Evolutionary conservation across 2,113 vertebrate genomes (phyloP).

Genomic region (Arothron firmamentum): DNA sequence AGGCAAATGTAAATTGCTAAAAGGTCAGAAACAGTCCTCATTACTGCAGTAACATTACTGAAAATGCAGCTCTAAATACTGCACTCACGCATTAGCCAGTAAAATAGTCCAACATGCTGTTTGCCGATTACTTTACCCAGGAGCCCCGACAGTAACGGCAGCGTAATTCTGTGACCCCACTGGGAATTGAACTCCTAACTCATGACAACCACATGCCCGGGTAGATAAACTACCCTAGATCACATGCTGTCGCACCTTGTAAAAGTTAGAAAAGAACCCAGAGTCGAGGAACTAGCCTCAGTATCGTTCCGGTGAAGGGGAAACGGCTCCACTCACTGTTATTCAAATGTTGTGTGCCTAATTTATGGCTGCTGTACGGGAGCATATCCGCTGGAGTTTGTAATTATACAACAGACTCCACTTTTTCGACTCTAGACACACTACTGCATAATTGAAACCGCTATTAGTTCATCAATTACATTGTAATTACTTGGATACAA

Average conservation of each 20-base stretch:
- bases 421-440: constrained; percentile 46
- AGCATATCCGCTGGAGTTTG: constrained; percentile 66
- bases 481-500: constrained; percentile 63
- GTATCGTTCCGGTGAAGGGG: constrained; percentile 1
- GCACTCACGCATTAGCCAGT: constrained; percentile 14
- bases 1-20: constrained; percentile 8
- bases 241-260: constrained; percentile 26
- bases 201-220: constrained; percentile 31
- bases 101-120: constrained; percentile 40
- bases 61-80: constrained; percentile 18
- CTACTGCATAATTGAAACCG: constrained; percentile 69
- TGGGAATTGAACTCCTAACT: constrained; percentile 50
- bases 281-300: constrained; percentile 10
- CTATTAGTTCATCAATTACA: constrained; percentile 71
- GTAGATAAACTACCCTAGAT: constrained; percentile 9
- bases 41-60: neutral
- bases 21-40: constrained; percentile 13
- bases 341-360: constrained; percentile 60
- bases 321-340: constrained; percentile 32
- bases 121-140: constrained; percentile 47
- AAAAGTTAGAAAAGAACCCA: constrained; percentile 21
- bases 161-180: constrained; percentile 45
- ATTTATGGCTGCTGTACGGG: constrained; percentile 60
- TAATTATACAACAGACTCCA: constrained; percentile 63
- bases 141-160: constrained; percentile 38